phyloP scores from a whole-genome alignment of 2,888 invertebrate genomes.

The Sussaba pulchella region DNA sequence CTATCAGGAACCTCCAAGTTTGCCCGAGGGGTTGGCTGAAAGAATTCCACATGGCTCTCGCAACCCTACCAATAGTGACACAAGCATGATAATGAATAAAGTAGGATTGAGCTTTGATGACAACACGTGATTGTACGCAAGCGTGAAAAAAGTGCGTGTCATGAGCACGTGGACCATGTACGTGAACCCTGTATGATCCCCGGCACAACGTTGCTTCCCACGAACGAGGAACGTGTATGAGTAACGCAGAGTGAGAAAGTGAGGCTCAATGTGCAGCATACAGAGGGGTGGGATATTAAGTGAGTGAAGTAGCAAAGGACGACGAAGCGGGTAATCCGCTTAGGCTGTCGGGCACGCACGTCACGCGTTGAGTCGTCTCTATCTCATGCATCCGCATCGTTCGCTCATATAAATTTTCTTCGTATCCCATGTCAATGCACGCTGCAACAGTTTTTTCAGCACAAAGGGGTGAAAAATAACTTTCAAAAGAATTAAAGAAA shows the following conservation, averaged over 20 bases:
- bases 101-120: neutral
- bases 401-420: constrained; percentile 20
- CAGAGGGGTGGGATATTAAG: constrained; percentile 52
- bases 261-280: constrained; percentile 25
- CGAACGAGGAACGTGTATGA: constrained; percentile 57
- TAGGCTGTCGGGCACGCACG: constrained; percentile 61
- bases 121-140: constrained; percentile 35
- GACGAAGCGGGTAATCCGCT: constrained; percentile 58
- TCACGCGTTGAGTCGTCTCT: constrained; percentile 53
- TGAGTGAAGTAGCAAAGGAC: constrained; percentile 56
- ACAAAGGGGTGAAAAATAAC: too few relatives aligned
- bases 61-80: too few relatives aligned
- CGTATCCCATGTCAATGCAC: neutral
- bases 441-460: too few relatives aligned
- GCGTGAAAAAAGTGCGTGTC: constrained; percentile 42
- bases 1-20: too few relatives aligned
- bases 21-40: too few relatives aligned
- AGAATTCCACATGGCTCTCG: too few relatives aligned
- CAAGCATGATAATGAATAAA: neutral
- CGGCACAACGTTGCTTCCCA: constrained; percentile 48
- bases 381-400: constrained; percentile 51
- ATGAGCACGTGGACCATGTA: constrained; percentile 45
- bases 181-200: constrained; percentile 26
- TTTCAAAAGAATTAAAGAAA: too few relatives aligned
- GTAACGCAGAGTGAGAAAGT: constrained; percentile 50